Evolutionary conservation across 2,113 vertebrate species (phyloP), one percentile per base, ranked within the genome.

Genomic region (Atlantisia rogersi): DNA sequence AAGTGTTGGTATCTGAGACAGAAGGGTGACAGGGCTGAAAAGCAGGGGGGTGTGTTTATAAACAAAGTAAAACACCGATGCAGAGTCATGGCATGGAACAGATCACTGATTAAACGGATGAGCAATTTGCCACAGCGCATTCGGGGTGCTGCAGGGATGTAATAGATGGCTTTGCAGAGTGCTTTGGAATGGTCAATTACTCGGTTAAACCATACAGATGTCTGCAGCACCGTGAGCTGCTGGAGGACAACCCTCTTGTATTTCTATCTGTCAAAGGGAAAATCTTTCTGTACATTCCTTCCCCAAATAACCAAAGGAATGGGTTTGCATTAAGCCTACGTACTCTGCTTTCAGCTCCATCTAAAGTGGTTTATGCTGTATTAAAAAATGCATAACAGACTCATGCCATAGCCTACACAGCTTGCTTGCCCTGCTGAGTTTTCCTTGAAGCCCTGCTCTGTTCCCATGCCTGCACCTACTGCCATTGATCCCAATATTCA

Each of bases 161-260:
- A n/a, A 94, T 59, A 7, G 82, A 95, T 75, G 90, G 85, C 70
- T 90, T 63, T 77, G 87, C 71, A 88, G 62, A 96, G 84, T 17
- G 94, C 83, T 94, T 28, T 14, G 88, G 85, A 88, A 52, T 0
- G 63, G 84, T 52, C 77, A 75, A 59, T 76, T 74, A 28, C 50
- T n/a, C 6, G 5, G 50, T 28, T 62, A 63, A 90, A 79, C 82
- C 62, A 20, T 64, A 31, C 76, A 77, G 79, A 65, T 86, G 82
- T 67, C n/a, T 62, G 94, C 65, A 59, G 88, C 86, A 53, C n/a
- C 84, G 10, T 11, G 78, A 82, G 83, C 83, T 64, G 60, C 4
- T 39, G 79, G n/a, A 39, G 56, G 19, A 67, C 86, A 71, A 19
- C 64, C 17, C 56, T 44, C 46, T 21, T 19, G 12, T 26, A 22